Evolutionary conservation across 1,140 invertebrate genomes (phyloP).

Genomic region (Tetranychus urticae): DNA sequence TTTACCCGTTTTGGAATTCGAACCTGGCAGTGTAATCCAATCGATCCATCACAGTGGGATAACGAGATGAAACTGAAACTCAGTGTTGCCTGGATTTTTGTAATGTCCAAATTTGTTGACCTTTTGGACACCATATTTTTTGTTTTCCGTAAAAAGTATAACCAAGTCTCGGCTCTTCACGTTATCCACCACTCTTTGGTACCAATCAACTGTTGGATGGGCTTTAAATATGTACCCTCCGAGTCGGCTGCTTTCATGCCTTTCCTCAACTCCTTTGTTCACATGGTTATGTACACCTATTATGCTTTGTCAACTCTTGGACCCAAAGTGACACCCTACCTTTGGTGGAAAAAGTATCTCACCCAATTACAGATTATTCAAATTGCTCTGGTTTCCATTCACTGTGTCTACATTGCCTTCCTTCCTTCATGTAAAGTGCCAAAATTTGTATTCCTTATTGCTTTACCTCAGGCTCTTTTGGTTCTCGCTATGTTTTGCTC

Average conservation of each 20-base stretch:
- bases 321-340: conserved; percentile 25
- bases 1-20: conserved; percentile 21
- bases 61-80: background rate
- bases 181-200: conserved; percentile 84
- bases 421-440: background rate
- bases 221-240: conserved; percentile 1
- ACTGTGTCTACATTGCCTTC: background rate
- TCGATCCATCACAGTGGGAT: conserved; percentile 8
- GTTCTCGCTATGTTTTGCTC: conserved; percentile 3
- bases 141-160: conserved; percentile 66
- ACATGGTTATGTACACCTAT: conserved; percentile 34
- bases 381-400: conserved; percentile 20
- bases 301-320: conserved; percentile 29
- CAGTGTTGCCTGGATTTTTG: conserved; percentile 20
- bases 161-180: conserved; percentile 71
- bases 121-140: conserved; percentile 33
- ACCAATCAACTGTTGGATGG: conserved; percentile 39
- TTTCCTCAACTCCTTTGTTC: conserved; percentile 31
- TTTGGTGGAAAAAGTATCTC: conserved; percentile 34
- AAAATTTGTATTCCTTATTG: background rate
- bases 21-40: background rate
- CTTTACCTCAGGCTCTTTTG: background rate
- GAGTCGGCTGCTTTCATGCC: conserved; percentile 6
- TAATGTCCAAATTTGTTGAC: conserved; percentile 19
- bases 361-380: conserved; percentile 28